Base-by-base conservation (phyloP, 1,140 invertebrate species). In the Drosophila suzukii region DNA sequence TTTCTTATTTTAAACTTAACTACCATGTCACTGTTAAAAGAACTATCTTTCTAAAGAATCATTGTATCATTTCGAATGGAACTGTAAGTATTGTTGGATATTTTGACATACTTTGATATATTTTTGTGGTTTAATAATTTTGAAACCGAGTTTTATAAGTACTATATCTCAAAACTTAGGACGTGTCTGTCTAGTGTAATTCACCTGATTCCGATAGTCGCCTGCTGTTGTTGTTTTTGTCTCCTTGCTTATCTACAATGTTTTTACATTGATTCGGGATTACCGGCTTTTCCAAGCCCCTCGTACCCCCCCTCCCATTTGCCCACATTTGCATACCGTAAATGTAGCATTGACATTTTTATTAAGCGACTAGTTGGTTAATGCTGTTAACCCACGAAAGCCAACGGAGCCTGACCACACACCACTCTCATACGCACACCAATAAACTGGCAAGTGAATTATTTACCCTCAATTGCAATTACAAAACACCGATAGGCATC, bases 401-500 rank as follows among this genome's bases (percentile, higher is more conserved):
- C 65, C 81, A 88, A 70, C 82, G 60, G 71, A 76, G 82, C 79
- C 71, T 83, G 82, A 86, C 82, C 82, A 88, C 71, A 88, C 83
- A 72, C 43, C 43, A 43, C 13, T 6, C 10, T 1, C 43, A 11
- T 8, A 39, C 12, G 8, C 36, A 11, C 10, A 8, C 6, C 0
- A 10, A 17, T 51, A 66, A 32, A 24, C 41, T 32, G 34, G 24
- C 10, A 65, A 67, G 43, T 86, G 81, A 75, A 88, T 88, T 86
- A 88, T 86, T 86, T 86, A 86, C 82, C 82, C 82, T 63, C 82
- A 61, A 86, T 86, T 86, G 83, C 78, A 86, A 88, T 88, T 86
- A 86, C 83, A 88, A 88, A 86, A 86, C 83, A 86, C 83, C 83
- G 84, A 86, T 86, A 86, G 83, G 83, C 83, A 86, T 86, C 83